Percentiles rank a stretch among this genome's conserved stretches.
These are phyloP conservation scores for Phymanthus crucifer DNA, from an alignment of 92 coral and sea anemone genomes.

Conservation along the genomic window DNA sequence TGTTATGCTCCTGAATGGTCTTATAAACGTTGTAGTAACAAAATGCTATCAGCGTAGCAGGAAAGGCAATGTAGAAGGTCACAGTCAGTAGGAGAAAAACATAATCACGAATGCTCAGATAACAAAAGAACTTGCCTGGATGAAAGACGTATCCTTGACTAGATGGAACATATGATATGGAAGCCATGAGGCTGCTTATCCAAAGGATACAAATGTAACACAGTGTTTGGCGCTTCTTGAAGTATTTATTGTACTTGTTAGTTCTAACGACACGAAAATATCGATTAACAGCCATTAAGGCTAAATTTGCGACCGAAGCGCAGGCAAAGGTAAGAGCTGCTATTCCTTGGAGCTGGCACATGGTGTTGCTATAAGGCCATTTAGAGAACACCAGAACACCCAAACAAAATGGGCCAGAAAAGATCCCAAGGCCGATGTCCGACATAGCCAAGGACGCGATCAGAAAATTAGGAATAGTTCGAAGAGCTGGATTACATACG, in stretches of 20 bases:
- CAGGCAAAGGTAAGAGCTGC: not conserved
- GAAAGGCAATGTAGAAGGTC: not conserved
- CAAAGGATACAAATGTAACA: constrained; percentile 2
- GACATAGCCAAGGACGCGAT: constrained; percentile 11
- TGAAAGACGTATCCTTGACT: not conserved
- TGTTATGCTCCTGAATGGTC: constrained; percentile 20
- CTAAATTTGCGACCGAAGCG: not conserved
- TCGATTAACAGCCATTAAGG: constrained; percentile 17
- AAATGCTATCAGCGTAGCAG: constrained; percentile 9
- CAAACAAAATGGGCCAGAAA: not conserved
- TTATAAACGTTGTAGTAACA: constrained; percentile 23
- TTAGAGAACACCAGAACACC: constrained; percentile 1
- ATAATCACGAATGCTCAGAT: not conserved
- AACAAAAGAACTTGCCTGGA: constrained; percentile 30
- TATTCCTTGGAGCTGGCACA: constrained; percentile 15
- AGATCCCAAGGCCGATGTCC: constrained; percentile 1
- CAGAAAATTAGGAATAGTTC: constrained; percentile 20
- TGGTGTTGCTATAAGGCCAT: not conserved
- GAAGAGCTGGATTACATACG: not conserved
- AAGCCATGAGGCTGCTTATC: not conserved
- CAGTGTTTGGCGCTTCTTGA: not conserved
- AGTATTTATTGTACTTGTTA: not conserved
- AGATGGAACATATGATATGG: not conserved
- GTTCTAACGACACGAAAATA: constrained; percentile 8
- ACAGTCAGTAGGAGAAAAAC: not conserved